Percentiles rank a stretch among this genome's conserved stretches.
Conservation (phyloP, 1,140 invertebrate genomes). For the Ceratitis capitata region DNA sequence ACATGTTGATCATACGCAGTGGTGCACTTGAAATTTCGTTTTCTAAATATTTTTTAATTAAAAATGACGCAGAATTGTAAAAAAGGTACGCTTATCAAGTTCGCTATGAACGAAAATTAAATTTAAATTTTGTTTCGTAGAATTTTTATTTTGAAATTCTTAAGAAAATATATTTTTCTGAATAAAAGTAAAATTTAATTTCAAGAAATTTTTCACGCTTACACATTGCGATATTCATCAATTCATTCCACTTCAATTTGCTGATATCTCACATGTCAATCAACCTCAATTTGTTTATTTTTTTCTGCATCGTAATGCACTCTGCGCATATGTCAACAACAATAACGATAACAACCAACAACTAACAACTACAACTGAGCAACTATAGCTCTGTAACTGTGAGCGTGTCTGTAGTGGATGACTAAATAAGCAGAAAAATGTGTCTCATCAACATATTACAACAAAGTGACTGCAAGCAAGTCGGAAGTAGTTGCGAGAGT, state of each 20-base stretch:
- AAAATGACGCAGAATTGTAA: background rate
- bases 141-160: background rate
- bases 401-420: too few species aligned
- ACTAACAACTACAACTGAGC: too few species aligned
- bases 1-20: background rate
- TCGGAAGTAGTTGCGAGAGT: background rate
- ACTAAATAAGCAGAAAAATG: conserved; percentile 27
- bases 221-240: conserved; percentile 10
- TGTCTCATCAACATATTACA: background rate
- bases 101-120: background rate
- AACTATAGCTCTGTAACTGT: too few species aligned
- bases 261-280: conserved; percentile 20
- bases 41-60: background rate
- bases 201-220: background rate
- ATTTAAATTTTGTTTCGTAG: too few species aligned
- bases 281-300: background rate
- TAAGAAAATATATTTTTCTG: background rate
- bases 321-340: conserved; percentile 19
- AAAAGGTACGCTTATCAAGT: background rate
- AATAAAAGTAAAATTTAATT: background rate
- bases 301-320: conserved; percentile 23
- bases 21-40: background rate
- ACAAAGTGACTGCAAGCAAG: background rate
- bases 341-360: background rate
- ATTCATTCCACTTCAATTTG: conserved; percentile 10